Base-by-base conservation (phyloP, 1,140 invertebrate genomes). In the Neodiprion fabricii region DNA sequence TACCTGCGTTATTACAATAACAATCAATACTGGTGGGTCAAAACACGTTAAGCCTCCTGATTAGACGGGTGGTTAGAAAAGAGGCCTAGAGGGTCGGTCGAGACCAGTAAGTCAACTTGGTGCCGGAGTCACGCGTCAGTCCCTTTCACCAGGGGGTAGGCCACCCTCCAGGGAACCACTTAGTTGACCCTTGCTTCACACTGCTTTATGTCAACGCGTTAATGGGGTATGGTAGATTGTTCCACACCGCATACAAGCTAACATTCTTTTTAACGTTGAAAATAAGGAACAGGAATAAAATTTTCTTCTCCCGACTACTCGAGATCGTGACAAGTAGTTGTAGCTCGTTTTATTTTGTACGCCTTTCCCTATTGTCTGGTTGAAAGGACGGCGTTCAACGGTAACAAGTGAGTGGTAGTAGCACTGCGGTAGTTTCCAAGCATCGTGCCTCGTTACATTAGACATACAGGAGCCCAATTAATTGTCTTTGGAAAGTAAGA, bases 131-230 rank as follows among this genome's bases (percentile, higher is more conserved):
- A 17, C 53, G 11, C 11, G 53, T 70, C 71, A 73, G 66, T 74
- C 73, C 72, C 49, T 75, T 74, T 77, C 74, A 74, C 72, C 73
- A 75, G 76, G 76, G 76, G 76, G 76, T 77, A 75, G 74, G 48
- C 76, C 67, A 48, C 76, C 66, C 76, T 72, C 74, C 74, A 71
- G 76, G 76, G 76, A 72, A 77, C 76, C 76, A 77, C 76, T 77
- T 77, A 77, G 72, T 71, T 67, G 66, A 21, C 66, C 68, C 73
- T 72, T 50, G 11, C 73, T 68, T 53, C 14, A 66, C 66, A 71
- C 67, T 11, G 61, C 53, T 61, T 61, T 61, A 61, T 17, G 53
- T 61, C 53, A 73, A 71, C 40, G 71, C 69, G n/a, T 14, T 72
- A 75, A 77, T 74, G 66, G 70, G 71, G 72, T 65, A 67, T 72